Conservation (phyloP, 2,888 invertebrate genomes). For the Stegana nigrithorax region DNA sequence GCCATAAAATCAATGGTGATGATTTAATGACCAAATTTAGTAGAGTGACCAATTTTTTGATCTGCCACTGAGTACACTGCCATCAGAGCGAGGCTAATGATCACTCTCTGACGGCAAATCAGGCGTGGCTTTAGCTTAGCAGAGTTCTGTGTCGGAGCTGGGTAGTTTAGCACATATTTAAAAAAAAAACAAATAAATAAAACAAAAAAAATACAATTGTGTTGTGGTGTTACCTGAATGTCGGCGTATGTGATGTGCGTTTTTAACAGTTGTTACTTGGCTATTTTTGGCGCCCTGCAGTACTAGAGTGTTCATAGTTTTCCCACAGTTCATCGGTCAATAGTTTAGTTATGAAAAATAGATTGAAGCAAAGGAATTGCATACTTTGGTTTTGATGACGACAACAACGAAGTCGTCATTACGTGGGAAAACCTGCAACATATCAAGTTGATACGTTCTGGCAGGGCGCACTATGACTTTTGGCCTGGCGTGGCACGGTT, state of each 20-base stretch:
- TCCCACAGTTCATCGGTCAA: too few relatives aligned
- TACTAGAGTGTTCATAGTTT: background rate
- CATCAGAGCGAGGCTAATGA: conserved; percentile 55
- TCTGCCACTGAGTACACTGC: conserved; percentile 69
- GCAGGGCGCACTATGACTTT: conserved; percentile 67
- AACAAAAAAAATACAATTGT: too few relatives aligned
- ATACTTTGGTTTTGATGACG: background rate
- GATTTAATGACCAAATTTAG: conserved; percentile 63
- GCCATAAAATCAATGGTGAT: conserved; percentile 51
- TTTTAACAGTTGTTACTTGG: background rate
- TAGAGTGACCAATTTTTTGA: conserved; percentile 60
- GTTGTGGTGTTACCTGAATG: conserved; percentile 2
- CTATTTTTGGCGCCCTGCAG: conserved; percentile 45
- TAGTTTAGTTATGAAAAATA: too few relatives aligned
- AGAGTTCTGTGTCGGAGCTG: too few relatives aligned
- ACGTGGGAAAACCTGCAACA: conserved; percentile 59
- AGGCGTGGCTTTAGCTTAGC: conserved; percentile 59
- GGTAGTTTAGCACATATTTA: too few relatives aligned
- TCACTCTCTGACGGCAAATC: conserved; percentile 67
- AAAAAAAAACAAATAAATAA: too few relatives aligned
- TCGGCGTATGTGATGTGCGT: background rate
- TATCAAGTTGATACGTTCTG: conserved; percentile 42
- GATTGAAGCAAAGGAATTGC: background rate
- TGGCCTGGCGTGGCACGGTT: conserved; percentile 63
- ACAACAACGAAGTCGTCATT: background rate